Percentiles rank a stretch among this genome's conserved stretches.
Conservation (phyloP, 1,140 invertebrate species). For the Macrobrachium rosenbergii region DNA sequence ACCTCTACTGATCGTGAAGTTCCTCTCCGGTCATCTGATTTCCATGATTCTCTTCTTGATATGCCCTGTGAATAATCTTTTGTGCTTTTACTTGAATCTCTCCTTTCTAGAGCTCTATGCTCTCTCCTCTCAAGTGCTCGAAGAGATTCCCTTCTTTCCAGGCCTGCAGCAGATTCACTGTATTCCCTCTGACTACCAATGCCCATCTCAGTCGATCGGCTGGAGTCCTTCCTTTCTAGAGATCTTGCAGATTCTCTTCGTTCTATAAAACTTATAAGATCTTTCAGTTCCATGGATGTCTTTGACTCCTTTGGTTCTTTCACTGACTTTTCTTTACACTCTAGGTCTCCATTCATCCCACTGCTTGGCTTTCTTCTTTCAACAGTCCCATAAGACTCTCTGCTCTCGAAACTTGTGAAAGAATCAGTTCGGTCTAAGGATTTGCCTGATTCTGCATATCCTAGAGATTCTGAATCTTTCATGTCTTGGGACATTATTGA, state of each 20-base stretch:
- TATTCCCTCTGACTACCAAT: background rate
- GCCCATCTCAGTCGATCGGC: background rate
- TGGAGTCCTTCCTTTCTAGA: constrained; percentile 28
- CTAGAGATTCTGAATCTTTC: constrained; percentile 6
- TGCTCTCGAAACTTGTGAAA: constrained; percentile 17
- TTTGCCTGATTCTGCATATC: constrained; percentile 17
- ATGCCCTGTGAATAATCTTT: constrained; percentile 8
- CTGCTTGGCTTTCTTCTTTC: background rate
- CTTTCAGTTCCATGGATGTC: no score
- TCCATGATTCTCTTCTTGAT: constrained; percentile 13
- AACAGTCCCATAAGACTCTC: constrained; percentile 34
- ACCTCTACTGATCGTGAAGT: background rate
- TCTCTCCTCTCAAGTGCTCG: background rate
- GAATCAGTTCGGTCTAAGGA: constrained; percentile 28
- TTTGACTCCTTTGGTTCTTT: no score
- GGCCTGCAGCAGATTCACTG: background rate
- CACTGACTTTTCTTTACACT: no score
- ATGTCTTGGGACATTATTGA: background rate
- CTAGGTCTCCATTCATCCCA: no score
- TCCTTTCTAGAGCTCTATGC: constrained; percentile 12
- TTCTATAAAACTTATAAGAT: no score
- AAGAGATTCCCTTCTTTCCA: constrained; percentile 1
- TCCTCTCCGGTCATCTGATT: background rate
- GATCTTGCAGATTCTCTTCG: background rate
- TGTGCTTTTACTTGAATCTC: constrained; percentile 10